These are phyloP conservation scores for Sinodicranocentrus sp. DNA, from an alignment of 2,888 invertebrate species.

Conservation along the genomic window DNA sequence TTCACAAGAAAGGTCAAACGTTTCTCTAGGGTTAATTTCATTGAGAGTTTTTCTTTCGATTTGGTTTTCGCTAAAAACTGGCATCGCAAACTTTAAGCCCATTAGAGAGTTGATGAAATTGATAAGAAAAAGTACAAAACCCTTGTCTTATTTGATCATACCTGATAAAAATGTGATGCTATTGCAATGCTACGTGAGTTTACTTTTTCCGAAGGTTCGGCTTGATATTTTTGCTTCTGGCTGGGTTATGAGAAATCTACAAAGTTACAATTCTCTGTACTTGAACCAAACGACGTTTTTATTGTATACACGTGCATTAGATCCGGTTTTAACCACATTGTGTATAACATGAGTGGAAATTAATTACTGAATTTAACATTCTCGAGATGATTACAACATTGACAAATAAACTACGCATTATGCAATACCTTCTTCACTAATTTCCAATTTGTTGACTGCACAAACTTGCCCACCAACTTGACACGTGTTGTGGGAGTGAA, in stretches of 20 bases:
- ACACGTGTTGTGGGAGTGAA: slow-evolving; percentile 12
- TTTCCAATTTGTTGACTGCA: neutral
- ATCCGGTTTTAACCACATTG: slow-evolving; percentile 10
- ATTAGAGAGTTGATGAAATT: slow-evolving; percentile 22
- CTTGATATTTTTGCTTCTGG: neutral
- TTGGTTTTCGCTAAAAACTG: slow-evolving; percentile 13
- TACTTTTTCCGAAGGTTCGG: neutral
- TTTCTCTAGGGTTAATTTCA: slow-evolving; percentile 49
- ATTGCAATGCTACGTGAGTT: neutral
- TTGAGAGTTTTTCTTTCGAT: neutral
- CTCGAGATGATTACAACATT: no score
- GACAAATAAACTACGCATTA: no score
- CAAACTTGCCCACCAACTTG: neutral
- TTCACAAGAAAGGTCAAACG: slow-evolving; percentile 43
- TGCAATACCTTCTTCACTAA: no score
- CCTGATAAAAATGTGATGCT: neutral
- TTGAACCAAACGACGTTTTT: neutral
- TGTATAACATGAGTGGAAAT: neutral
- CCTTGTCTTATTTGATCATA: slow-evolving; percentile 1
- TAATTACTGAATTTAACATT: no score
- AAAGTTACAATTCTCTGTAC: slow-evolving; percentile 1
- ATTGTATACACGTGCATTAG: neutral
- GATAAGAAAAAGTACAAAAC: slow-evolving; percentile 4
- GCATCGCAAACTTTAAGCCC: slow-evolving; percentile 12
- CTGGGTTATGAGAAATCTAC: neutral